Evolutionary conservation across 2,797 vertebrate genomes (phyloP).

Genomic region (Chiloscyllium punctatum): DNA sequence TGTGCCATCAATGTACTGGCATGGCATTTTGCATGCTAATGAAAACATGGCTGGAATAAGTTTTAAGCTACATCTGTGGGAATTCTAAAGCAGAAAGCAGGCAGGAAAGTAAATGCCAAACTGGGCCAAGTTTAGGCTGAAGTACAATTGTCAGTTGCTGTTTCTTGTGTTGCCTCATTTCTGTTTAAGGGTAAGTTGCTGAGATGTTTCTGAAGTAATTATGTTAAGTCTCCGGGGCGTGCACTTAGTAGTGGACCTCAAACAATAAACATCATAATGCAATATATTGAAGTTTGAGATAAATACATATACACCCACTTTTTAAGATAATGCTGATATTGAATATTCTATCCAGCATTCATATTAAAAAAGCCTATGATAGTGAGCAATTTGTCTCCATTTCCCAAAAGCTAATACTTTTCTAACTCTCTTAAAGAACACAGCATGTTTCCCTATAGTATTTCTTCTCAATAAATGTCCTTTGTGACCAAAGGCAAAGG

Average conservation of each 20-base stretch:
- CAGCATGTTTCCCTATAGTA: neutral
- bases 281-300: neutral
- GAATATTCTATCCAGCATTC: neutral
- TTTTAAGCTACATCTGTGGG: neutral
- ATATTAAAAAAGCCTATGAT: neutral
- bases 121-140: neutral
- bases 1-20: neutral
- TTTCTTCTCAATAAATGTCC: slow-evolving; percentile 52
- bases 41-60: neutral
- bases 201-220: neutral
- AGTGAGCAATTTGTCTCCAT: neutral
- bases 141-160: neutral
- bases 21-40: neutral
- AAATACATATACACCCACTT: neutral
- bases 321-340: neutral
- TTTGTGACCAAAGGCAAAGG: slow-evolving; percentile 62
- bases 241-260: neutral
- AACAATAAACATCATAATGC: neutral
- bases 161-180: neutral
- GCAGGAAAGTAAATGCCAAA: neutral
- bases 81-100: neutral
- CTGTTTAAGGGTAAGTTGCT: neutral
- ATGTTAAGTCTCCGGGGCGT: neutral
- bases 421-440: neutral
- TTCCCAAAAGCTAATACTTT: neutral